These are phyloP conservation scores for Masnerella sp. DNA, from an alignment of 2,888 invertebrate genomes.

Conservation along the genomic window DNA sequence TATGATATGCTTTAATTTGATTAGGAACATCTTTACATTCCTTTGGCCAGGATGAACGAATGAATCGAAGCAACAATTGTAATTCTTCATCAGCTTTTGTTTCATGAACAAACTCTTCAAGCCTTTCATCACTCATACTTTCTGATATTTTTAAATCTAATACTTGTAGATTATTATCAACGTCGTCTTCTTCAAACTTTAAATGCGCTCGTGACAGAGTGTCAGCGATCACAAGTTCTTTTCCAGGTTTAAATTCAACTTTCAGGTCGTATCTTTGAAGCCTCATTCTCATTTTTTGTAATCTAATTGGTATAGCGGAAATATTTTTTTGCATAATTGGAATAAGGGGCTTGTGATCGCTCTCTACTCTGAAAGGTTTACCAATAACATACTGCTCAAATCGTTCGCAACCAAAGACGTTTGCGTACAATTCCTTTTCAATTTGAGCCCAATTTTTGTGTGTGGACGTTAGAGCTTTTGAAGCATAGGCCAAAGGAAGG, in stretches of 20 bases:
- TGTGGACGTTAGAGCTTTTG: conserved; percentile 22
- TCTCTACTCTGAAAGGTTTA: conserved; percentile 57
- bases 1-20: conserved; percentile 35
- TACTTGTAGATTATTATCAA: conserved; percentile 33
- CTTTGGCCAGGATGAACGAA: conserved; percentile 32
- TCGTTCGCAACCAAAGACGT: conserved; percentile 57
- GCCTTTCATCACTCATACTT: conserved; percentile 29
- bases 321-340: conserved; percentile 62
- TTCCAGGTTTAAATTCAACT: conserved; percentile 57
- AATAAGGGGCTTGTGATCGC: conserved; percentile 66
- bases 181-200: conserved; percentile 5
- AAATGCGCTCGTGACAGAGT: conserved; percentile 57
- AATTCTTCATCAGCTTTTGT: conserved; percentile 51
- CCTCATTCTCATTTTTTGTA: conserved; percentile 60
- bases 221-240: conserved; percentile 59
- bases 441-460: conserved; percentile 58
- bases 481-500: conserved; percentile 59
- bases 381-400: conserved; percentile 60
- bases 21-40: conserved; percentile 45
- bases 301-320: conserved; percentile 10
- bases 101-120: conserved; percentile 30
- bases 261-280: conserved; percentile 56
- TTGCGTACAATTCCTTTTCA: conserved; percentile 59
- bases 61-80: conserved; percentile 22
- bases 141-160: conserved; percentile 22